phyloP scores from a whole-genome alignment of 2,113 vertebrate genomes.

The Tor tambroides region DNA sequence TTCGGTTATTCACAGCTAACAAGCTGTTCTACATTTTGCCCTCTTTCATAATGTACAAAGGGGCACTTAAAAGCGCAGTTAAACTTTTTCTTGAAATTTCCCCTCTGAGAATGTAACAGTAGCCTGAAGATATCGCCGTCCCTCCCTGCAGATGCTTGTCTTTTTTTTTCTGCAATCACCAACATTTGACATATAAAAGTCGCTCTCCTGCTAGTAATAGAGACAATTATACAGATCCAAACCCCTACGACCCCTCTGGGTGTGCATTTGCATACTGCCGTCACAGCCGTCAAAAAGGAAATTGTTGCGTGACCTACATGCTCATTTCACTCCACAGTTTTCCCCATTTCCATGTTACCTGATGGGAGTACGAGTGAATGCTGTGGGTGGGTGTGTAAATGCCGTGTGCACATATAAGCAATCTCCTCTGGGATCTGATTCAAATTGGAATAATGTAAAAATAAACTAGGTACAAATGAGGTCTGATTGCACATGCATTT shows the following conservation, averaged over 20 bases:
- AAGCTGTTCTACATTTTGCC: neutral
- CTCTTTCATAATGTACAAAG: conserved; percentile 5
- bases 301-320: conserved; percentile 45
- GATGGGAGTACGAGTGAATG: neutral
- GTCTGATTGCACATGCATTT: neutral
- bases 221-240: conserved; percentile 26
- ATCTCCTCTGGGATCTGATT: neutral
- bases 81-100: conserved; percentile 2
- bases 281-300: neutral
- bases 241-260: neutral
- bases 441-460: conserved; percentile 14
- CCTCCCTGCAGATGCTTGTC: neutral
- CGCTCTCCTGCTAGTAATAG: conserved; percentile 11
- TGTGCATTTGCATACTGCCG: conserved; percentile 35
- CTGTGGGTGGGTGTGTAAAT: neutral
- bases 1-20: conserved; percentile 20
- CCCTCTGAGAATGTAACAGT: neutral
- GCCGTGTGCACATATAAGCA: neutral
- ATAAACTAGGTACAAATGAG: conserved; percentile 12
- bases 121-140: neutral
- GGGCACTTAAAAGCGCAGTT: neutral
- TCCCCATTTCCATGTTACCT: neutral
- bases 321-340: neutral
- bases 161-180: conserved; percentile 1
- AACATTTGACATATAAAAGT: conserved; percentile 15